These are phyloP conservation scores for Rhombomys opimus DNA, from an alignment of 2,113 vertebrate genomes.

Conservation along the genomic window DNA sequence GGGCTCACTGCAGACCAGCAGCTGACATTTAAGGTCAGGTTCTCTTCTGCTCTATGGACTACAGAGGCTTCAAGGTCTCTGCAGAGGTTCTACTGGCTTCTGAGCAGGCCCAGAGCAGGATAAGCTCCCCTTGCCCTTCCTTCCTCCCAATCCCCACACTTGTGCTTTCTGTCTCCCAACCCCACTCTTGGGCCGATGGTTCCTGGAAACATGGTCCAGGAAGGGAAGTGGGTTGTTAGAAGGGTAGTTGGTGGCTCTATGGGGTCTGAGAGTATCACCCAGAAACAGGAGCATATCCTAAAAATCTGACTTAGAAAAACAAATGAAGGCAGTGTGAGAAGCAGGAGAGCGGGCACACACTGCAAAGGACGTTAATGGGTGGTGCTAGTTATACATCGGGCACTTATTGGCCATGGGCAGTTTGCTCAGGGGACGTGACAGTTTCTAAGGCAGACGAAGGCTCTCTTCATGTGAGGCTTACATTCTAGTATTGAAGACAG, in stretches of 20 bases:
- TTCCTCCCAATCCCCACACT: neutral
- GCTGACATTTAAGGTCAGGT: neutral
- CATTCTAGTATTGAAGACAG: neutral
- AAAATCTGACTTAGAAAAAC: neutral
- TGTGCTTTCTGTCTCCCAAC: neutral
- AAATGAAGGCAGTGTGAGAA: neutral
- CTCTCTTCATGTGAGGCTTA: neutral
- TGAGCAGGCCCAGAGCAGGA: neutral
- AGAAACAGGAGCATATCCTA: neutral
- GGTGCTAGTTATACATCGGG: neutral
- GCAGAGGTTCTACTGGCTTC: neutral
- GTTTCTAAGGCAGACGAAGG: neutral
- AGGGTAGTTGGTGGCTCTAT: neutral
- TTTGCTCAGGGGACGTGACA: no score
- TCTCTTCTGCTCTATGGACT: neutral
- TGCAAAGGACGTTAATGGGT: rapidly evolving
- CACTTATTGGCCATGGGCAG: no score
- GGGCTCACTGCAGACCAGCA: neutral
- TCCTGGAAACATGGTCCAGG: neutral
- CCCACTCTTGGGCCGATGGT: neutral
- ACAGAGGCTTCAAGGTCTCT: neutral
- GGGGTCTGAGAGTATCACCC: neutral
- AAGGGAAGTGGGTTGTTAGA: neutral
- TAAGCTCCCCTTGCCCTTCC: neutral
- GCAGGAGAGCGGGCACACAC: no score